Percentiles rank a stretch among this genome's conserved stretches.
phyloP scores from a whole-genome alignment of 1,140 invertebrate species.

The Leucophenga varia region DNA sequence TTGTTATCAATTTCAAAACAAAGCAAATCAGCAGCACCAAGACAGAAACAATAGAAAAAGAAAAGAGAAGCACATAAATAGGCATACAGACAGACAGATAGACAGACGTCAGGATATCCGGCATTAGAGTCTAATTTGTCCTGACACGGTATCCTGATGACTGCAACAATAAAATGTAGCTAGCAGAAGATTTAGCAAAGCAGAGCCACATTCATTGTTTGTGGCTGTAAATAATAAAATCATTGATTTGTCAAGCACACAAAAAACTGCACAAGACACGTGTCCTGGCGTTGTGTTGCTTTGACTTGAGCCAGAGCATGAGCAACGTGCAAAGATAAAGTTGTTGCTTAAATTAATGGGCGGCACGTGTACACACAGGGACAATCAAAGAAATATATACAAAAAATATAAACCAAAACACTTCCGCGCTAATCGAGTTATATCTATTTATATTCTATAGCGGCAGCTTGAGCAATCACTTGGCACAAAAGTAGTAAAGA shows the following conservation, averaged over 20 bases:
- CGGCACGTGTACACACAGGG: conserved; percentile 48
- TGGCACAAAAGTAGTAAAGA: too few species aligned
- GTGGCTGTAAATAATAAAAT: conserved; percentile 54
- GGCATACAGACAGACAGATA: too few species aligned
- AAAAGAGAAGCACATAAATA: neutral
- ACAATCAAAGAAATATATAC: too few species aligned
- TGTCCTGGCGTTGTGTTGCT: conserved; percentile 19
- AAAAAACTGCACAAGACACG: conserved; percentile 1
- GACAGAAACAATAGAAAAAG: conserved; percentile 26
- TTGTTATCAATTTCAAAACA: conserved; percentile 42
- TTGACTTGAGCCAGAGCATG: too few species aligned
- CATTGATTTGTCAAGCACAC: conserved; percentile 41
- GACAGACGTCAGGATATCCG: conserved; percentile 24
- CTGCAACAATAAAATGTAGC: too few species aligned
- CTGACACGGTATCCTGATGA: conserved; percentile 19
- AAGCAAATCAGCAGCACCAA: too few species aligned
- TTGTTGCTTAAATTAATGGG: conserved; percentile 47
- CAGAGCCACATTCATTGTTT: conserved; percentile 19
- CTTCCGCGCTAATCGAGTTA: too few species aligned
- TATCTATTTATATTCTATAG: too few species aligned
- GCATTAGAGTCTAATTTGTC: conserved; percentile 48
- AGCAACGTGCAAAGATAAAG: conserved; percentile 43
- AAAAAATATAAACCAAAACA: too few species aligned
- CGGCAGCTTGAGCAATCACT: too few species aligned
- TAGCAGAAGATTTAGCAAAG: too few species aligned